Conservation (phyloP, 37 sponge, comb jelly and placozoan species). For the Oscarella lobularis region DNA sequence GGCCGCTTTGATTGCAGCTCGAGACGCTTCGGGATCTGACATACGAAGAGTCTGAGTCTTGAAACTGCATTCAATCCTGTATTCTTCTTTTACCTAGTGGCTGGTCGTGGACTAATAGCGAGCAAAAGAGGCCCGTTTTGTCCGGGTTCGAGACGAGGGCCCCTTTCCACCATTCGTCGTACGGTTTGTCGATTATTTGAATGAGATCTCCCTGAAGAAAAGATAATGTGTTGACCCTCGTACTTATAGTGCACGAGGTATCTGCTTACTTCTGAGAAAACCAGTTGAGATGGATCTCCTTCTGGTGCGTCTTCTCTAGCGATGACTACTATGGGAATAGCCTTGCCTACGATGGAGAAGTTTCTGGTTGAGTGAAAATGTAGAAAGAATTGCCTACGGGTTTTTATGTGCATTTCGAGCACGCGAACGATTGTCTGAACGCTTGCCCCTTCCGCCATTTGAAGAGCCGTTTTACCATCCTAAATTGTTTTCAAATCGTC, state of each 20-base stretch:
- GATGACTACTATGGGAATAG: not conserved
- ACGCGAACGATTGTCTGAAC: not conserved
- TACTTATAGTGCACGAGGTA: not conserved
- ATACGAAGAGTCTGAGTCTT: too few relatives aligned
- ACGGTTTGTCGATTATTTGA: not conserved
- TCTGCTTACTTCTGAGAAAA: not conserved
- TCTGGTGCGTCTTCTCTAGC: not conserved
- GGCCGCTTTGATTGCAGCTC: not conserved
- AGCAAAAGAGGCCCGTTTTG: conserved; percentile 1
- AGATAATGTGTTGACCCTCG: too few relatives aligned
- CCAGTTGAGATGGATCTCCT: conserved; percentile 1
- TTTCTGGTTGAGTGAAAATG: too few relatives aligned
- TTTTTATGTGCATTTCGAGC: not conserved
- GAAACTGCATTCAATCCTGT: too few relatives aligned
- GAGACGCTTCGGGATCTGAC: not conserved
- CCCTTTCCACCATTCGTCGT: conserved; percentile 7
- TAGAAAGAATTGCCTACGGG: not conserved
- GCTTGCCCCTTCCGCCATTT: not conserved
- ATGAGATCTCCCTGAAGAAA: conserved; percentile 7
- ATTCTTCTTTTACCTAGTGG: conserved; percentile 8
- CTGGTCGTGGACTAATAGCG: not conserved
- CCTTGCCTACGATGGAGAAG: not conserved
- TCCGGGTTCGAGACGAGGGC: not conserved
- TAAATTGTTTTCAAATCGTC: not conserved
- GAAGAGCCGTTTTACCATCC: not conserved